Conservation (phyloP, 2,113 vertebrate genomes). For the Hippocampus abdominalis region DNA sequence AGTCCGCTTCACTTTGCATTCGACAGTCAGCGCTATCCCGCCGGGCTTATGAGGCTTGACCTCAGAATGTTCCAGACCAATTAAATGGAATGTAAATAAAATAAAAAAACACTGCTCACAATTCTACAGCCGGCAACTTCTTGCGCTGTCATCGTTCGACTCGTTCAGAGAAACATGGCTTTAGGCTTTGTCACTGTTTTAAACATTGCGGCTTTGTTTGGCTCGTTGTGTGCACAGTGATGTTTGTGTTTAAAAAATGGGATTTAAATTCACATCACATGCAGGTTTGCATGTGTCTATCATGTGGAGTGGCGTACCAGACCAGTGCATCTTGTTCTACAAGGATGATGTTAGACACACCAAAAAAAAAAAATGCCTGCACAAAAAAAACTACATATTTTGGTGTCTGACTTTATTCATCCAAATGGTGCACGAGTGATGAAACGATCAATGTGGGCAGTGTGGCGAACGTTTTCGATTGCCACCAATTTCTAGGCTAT, state of each 20-base stretch:
- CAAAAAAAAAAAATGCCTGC: no score
- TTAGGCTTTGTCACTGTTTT: background rate
- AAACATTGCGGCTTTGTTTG: background rate
- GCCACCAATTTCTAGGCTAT: no score
- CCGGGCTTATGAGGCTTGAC: background rate
- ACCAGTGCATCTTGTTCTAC: no score
- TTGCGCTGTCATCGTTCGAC: background rate
- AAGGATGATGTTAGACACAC: no score
- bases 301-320: background rate
- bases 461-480: no score
- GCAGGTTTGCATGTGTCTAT: background rate
- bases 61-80: background rate
- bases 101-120: background rate
- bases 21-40: background rate
- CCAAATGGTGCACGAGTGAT: no score
- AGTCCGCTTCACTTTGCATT: slow-evolving; percentile 8
- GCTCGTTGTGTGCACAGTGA: background rate
- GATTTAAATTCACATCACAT: no score
- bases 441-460: no score
- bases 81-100: background rate
- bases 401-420: no score
- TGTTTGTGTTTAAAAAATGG: no score
- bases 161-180: background rate
- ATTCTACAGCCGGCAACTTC: background rate
- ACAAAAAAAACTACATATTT: no score